phyloP scores from a whole-genome alignment of 1,140 invertebrate genomes.

The Tachypleus tridentatus region DNA sequence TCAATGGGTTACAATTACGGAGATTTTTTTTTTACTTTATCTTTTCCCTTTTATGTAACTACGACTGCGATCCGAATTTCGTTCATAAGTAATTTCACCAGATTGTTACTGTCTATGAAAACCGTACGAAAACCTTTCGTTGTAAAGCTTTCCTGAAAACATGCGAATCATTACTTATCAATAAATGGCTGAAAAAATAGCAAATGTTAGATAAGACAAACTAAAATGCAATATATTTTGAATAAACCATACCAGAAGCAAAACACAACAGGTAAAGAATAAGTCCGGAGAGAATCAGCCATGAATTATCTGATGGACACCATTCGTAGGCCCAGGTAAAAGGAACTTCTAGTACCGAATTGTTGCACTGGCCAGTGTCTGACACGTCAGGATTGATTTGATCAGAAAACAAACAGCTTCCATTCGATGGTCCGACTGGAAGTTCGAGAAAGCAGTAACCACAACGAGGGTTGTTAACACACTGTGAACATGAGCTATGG shows the following conservation, averaged over 20 bases:
- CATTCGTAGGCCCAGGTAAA: slow-evolving; percentile 36
- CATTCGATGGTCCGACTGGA: slow-evolving; percentile 3
- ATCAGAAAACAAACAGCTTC: slow-evolving; percentile 11
- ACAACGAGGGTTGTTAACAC: slow-evolving; percentile 34
- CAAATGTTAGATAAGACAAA: too few relatives aligned
- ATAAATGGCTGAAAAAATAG: too few relatives aligned
- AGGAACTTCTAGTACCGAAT: not conserved
- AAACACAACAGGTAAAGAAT: slow-evolving; percentile 42
- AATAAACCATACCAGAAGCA: slow-evolving; percentile 41
- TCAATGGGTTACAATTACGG: too few relatives aligned
- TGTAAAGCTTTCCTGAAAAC: too few relatives aligned
- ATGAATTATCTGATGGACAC: slow-evolving; percentile 40
- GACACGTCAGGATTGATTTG: not conserved
- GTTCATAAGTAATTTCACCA: too few relatives aligned
- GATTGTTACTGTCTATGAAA: too few relatives aligned
- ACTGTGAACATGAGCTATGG: slow-evolving; percentile 37
- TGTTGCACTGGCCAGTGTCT: not conserved
- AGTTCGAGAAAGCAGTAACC: slow-evolving; percentile 39
- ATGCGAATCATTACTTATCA: too few relatives aligned
- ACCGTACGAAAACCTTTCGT: too few relatives aligned
- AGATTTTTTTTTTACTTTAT: too few relatives aligned
- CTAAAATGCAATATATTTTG: too few relatives aligned
- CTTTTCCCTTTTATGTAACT: too few relatives aligned
- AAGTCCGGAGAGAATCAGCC: slow-evolving; percentile 42
- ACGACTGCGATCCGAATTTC: too few relatives aligned